These are phyloP conservation scores for Acanthacorydalis orientalis DNA, from an alignment of 2,888 invertebrate species.

Conservation along the genomic window DNA sequence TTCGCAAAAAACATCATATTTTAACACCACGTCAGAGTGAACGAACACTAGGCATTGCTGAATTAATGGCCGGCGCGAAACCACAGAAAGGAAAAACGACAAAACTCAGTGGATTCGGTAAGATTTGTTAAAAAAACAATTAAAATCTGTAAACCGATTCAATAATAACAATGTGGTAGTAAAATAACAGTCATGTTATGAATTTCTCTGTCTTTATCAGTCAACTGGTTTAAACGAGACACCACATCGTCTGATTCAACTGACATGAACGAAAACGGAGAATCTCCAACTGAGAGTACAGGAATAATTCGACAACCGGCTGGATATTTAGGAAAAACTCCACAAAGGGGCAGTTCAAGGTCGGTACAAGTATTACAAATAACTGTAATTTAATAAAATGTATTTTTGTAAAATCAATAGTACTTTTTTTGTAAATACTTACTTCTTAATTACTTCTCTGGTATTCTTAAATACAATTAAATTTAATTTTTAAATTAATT, in stretches of 20 bases:
- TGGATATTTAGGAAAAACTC: conserved; percentile 23
- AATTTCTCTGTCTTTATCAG: conserved; percentile 16
- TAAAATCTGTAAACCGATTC: conserved; percentile 1
- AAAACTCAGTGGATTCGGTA: conserved; percentile 53
- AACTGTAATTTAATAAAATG: too few relatives aligned
- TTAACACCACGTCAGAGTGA: conserved; percentile 76
- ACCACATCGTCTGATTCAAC: conserved; percentile 29
- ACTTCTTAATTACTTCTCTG: too few relatives aligned
- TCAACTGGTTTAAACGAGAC: conserved; percentile 41
- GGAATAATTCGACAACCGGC: conserved; percentile 28
- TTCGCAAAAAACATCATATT: conserved; percentile 56
- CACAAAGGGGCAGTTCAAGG: conserved; percentile 17
- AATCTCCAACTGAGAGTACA: conserved; percentile 33
- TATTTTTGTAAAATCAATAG: too few relatives aligned
- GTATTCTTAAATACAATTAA: too few relatives aligned
- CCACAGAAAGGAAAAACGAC: conserved; percentile 33
- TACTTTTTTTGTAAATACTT: too few relatives aligned
- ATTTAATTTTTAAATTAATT: conserved; percentile 2
- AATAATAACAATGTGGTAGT: conserved; percentile 1
- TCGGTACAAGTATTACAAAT: conserved; percentile 8
- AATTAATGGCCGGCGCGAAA: conserved; percentile 27
- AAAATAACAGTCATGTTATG: conserved; percentile 1
- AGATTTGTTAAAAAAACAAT: too few relatives aligned
- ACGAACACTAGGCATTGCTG: conserved; percentile 44
- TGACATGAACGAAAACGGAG: conserved; percentile 35